Evolutionary conservation across 2,888 invertebrate species (phyloP).

Genomic region (Laothoe populi): DNA sequence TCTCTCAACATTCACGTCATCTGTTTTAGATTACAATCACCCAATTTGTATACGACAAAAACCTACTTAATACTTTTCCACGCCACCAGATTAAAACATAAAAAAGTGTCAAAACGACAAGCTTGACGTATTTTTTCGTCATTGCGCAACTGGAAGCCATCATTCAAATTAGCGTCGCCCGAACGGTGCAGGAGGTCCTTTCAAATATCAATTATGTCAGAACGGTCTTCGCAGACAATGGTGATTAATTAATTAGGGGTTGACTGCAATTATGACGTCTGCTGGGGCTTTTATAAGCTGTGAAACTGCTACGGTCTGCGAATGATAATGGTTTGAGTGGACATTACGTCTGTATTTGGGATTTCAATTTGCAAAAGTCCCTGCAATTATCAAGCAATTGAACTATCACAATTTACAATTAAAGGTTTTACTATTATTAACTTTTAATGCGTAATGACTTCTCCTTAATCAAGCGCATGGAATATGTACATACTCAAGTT

Average conservation of each 20-base stretch:
- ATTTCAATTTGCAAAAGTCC: constrained; percentile 8
- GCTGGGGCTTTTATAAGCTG: constrained; percentile 48
- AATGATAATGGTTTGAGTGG: constrained; percentile 17
- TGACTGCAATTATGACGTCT: constrained; percentile 75
- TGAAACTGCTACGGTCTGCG: constrained; percentile 18
- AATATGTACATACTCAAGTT: neutral
- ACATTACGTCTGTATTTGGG: constrained; percentile 11
- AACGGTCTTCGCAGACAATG: constrained; percentile 65
- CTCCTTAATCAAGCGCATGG: constrained; percentile 8
- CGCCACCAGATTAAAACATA: constrained; percentile 27
- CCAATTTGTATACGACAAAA: constrained; percentile 26
- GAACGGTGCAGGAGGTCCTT: constrained; percentile 66
- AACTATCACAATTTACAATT: constrained; percentile 1
- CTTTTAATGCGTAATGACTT: neutral
- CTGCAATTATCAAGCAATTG: neutral
- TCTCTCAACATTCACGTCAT: constrained; percentile 14
- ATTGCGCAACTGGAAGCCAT: constrained; percentile 52
- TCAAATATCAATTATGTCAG: constrained; percentile 82
- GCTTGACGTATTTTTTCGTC: constrained; percentile 44
- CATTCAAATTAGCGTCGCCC: constrained; percentile 66
- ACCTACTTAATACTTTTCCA: constrained; percentile 26
- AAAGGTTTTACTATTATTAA: neutral
- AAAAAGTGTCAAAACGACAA: constrained; percentile 33
- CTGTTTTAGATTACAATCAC: constrained; percentile 22
- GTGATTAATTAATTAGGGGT: constrained; percentile 82